Percentiles rank a stretch among this genome's conserved stretches.
Conservation (phyloP, 2,888 invertebrate species). For the Rhorus exstirpatorius region DNA sequence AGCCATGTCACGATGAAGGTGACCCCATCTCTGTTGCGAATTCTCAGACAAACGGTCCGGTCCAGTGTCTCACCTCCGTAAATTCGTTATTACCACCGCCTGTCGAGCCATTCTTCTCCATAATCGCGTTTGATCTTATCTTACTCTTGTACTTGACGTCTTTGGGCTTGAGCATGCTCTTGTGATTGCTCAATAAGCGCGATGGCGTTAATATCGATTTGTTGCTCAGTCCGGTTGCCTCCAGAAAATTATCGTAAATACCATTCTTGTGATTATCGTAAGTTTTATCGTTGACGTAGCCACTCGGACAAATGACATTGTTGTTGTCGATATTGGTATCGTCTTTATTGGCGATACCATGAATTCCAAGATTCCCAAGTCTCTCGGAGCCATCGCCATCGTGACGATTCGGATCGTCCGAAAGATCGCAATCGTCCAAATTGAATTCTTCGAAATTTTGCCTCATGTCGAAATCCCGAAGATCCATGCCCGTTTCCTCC, state of each 20-base stretch:
- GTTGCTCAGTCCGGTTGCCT: constrained; percentile 93
- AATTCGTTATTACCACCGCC: constrained; percentile 74
- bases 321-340: constrained; percentile 84
- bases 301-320: constrained; percentile 75
- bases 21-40: constrained; percentile 39
- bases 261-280: constrained; percentile 86
- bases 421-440: constrained; percentile 91
- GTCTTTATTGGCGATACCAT: constrained; percentile 85
- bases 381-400: constrained; percentile 84
- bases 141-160: constrained; percentile 92
- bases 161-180: constrained; percentile 92
- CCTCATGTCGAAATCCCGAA: constrained; percentile 89
- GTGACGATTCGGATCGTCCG: constrained; percentile 82
- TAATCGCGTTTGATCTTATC: constrained; percentile 88
- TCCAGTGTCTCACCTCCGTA: constrained; percentile 86
- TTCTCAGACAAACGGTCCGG: constrained; percentile 86
- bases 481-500: constrained; percentile 73
- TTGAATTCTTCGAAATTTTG: constrained; percentile 94
- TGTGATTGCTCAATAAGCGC: constrained; percentile 91
- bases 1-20: no score
- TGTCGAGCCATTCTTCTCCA: constrained; percentile 86
- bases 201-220: constrained; percentile 91
- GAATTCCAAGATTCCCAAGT: constrained; percentile 76
- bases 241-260: constrained; percentile 91
- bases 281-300: constrained; percentile 66